Conservation (phyloP, 2,888 invertebrate genomes). For the Acanthoscelides obtectus region DNA sequence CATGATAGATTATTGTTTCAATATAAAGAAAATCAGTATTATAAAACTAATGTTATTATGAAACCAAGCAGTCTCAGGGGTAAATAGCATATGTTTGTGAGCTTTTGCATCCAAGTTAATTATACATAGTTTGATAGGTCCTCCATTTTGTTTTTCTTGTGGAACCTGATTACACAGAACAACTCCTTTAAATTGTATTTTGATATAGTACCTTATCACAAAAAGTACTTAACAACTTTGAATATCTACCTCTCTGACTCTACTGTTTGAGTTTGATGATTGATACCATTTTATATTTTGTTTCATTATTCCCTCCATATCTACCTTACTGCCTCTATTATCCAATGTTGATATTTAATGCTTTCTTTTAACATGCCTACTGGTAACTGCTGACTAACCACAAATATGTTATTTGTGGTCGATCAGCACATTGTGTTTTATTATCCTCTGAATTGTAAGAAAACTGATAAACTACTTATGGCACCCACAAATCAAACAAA, state of each 20-base stretch:
- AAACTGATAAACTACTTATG: neutral
- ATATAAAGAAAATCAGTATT: no score
- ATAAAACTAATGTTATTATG: neutral
- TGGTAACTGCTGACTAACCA: neutral
- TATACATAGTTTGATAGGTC: neutral
- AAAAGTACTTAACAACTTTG: neutral
- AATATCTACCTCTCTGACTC: neutral
- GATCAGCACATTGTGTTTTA: neutral
- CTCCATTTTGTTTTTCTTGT: neutral
- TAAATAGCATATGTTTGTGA: neutral
- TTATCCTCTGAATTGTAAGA: neutral
- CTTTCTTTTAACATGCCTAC: neutral
- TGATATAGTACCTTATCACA: neutral
- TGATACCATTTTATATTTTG: no score
- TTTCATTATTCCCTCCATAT: no score
- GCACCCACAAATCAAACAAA: neutral
- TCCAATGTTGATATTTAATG: no score
- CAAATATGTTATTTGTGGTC: neutral
- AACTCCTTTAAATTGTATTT: neutral
- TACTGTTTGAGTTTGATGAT: no score
- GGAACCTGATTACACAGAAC: neutral
- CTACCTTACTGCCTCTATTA: no score
- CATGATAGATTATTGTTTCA: neutral
- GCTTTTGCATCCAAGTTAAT: neutral
- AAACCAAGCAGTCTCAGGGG: neutral